Conservation (phyloP, 2,888 invertebrate species). For the Drymonia ruficornis region DNA sequence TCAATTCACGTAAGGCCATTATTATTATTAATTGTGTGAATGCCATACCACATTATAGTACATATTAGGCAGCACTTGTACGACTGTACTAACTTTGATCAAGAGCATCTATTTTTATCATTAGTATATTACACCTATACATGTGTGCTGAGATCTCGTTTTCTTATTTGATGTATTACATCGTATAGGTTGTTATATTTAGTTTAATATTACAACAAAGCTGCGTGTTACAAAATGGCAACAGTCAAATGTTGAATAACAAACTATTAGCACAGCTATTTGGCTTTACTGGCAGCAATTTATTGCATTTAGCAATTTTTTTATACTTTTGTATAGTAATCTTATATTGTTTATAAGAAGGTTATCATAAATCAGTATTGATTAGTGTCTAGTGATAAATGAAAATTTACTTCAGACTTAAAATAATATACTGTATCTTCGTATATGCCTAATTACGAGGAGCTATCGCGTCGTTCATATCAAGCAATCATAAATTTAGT, state of each 20-base stretch:
- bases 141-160: slow-evolving; percentile 33
- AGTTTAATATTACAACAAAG: slow-evolving; percentile 1
- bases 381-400: neutral
- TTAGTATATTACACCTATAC: slow-evolving; percentile 1
- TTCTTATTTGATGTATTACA: neutral
- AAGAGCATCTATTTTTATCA: neutral
- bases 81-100: neutral
- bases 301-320: neutral
- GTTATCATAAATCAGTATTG: slow-evolving; percentile 1
- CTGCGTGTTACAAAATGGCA: no score
- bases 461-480: no score
- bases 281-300: neutral
- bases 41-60: slow-evolving; percentile 2
- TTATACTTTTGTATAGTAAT: neutral
- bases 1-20: no score
- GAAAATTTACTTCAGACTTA: no score
- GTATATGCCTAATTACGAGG: no score
- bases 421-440: no score
- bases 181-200: neutral
- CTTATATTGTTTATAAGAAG: neutral
- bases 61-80: neutral
- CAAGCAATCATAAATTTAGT: slow-evolving; percentile 9
- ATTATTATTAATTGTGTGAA: neutral
- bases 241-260: neutral
- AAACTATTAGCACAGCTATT: no score